Base-by-base conservation (phyloP, 2,888 invertebrate species). In the Cryptus viduatorius region DNA sequence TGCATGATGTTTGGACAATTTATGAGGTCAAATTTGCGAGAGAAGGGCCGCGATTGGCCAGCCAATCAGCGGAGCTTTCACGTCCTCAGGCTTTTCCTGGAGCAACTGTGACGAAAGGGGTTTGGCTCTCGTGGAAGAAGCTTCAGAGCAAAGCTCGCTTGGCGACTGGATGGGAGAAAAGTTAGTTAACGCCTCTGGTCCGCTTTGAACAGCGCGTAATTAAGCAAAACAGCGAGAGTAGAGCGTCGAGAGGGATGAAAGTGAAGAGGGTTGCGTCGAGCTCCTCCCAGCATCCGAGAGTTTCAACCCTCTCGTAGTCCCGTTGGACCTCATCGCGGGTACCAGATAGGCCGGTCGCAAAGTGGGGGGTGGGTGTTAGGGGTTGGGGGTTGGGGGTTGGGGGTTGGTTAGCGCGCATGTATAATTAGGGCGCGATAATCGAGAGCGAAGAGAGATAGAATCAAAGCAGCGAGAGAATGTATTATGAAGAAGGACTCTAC, bases 351-450 rank as follows among this genome's bases (percentile, higher is more conserved):
- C 82, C 79, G 71, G 82, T 86, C 71, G 80, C 85, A 61, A 82
- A 48, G 87, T 88, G 91, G 89, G 90, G 42, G n/a, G n/a, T 88
- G 91, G 89, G 90, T 29, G 24, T 24, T 24, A 1, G 24, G 24
- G 84, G 88, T 91, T 90, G 24, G 24, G 24, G 24, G 24, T 24
- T 88, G 91, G 89, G 90, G 42, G 24, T 24, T 24, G 24, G 24
- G 24, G 84, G 88, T 91, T 90, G 92, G 92, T 92, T 91, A 92
- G 91, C 91, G 92, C 92, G 92, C 93, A 92, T 91, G 92, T 91
- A 92, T 93, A 93, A 93, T 93, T 93, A 93, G 92, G 90, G 87
- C 88, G 61, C 69, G 46, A 59, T 79, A 61, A 87, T 75, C 78
- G 83, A 85, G 86, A 77, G 86, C 80, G 80, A 79, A 56, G 85